Evolutionary conservation across 2,113 vertebrate genomes (phyloP), one percentile per base, ranked within the genome.

Genomic region (Poeciliopsis turrubarensis): DNA sequence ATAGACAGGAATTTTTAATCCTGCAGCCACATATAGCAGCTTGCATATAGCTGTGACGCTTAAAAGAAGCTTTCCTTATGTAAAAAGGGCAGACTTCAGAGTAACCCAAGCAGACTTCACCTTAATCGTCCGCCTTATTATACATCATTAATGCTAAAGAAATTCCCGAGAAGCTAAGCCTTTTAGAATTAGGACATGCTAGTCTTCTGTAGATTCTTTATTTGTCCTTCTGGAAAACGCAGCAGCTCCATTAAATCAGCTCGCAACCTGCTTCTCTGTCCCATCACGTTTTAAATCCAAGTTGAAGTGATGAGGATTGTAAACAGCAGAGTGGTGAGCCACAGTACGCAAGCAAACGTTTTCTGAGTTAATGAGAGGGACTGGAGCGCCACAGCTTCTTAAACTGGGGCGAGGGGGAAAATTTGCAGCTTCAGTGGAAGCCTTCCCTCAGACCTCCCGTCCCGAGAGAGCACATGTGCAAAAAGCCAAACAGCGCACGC

Each of bases 301-400:
- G 79, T 77, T 63, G 74, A 82, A 86, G 81, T 77, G 84, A 86
- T 29, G 68, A 75, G 83, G 81, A 84, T 89, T 85, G 91, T 76
- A 91, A 90, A 89, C 89, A 87, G 88, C 89, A 54, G 84, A 63
- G 80, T 70, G 91, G 86, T 83, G 85, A 82, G 84, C 90, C 89
- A 75, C 91, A 84, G 78, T 78, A 82, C 84, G 85, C 65, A 60
- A 82, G 89, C 78, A 78, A 84, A 74, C 12, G 70, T 71, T 74
- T 80, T 69, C 13, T 7, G 79, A 90, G 90, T 75, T 93, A 90
- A 94, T 92, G 85, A 94, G 85, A 91, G 84, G 51, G 73, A 81
- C 78, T 65, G 37, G 47, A 72, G 64, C 1, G 0, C 70, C 27
- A 67, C 71, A 73, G 75, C 89, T 84, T 73, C 75, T 87, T 77